These are phyloP conservation scores for Dinoponera quadriceps DNA, from an alignment of 1,140 invertebrate species.

Conservation along the genomic window DNA sequence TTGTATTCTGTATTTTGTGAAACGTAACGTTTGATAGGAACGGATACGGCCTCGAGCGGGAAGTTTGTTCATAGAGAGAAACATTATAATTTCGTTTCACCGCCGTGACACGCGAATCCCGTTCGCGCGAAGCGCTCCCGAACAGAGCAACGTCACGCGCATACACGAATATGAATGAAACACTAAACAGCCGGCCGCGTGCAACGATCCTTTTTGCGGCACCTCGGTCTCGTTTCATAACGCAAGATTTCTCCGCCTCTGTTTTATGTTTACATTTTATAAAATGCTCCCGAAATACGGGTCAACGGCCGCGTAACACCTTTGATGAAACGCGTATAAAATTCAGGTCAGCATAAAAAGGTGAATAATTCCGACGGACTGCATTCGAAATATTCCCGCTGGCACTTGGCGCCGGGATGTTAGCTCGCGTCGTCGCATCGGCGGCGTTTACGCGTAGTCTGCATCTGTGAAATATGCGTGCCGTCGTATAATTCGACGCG, in stretches of 20 bases:
- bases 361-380: slow-evolving; percentile 41
- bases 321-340: slow-evolving; percentile 16
- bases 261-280: slow-evolving; percentile 54
- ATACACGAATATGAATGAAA: slow-evolving; percentile 33
- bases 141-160: neutral
- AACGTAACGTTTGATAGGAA: neutral
- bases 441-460: neutral
- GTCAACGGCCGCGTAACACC: slow-evolving; percentile 34
- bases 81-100: slow-evolving; percentile 28
- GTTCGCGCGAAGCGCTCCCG: neutral
- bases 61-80: neutral
- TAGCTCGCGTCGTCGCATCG: too few species aligned
- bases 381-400: slow-evolving; percentile 1
- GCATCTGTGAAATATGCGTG: neutral
- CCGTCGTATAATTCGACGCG: neutral
- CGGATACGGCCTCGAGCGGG: too few species aligned
- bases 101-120: neutral
- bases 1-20: neutral
- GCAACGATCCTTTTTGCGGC: slow-evolving; percentile 29
- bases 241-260: slow-evolving; percentile 5
- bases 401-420: too few species aligned
- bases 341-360: slow-evolving; percentile 27
- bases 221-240: slow-evolving; percentile 47
- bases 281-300: slow-evolving; percentile 28
- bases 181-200: slow-evolving; percentile 15